A percentile compares a stretch with the other conserved stretches of the same genome.
These are phyloP conservation scores for Benthosema pterotum DNA, from an alignment of 2,797 vertebrate genomes.

Conservation along the genomic window DNA sequence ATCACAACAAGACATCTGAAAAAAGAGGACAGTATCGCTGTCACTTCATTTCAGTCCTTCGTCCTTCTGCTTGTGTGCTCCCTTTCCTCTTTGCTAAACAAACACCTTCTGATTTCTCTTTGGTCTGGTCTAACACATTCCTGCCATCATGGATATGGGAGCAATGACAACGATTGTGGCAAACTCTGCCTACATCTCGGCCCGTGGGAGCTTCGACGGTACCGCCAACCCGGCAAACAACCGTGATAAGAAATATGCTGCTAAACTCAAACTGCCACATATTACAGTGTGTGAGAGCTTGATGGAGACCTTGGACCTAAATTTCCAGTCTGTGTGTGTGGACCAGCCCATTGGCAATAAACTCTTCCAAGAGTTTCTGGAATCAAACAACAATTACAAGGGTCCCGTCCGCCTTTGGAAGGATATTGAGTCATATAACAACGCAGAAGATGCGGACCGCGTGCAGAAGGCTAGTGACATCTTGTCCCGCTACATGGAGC, in stretches of 20 bases:
- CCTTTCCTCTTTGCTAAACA: neutral
- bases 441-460: conserved; percentile 78
- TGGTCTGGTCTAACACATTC: no score
- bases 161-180: conserved; percentile 93
- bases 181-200: conserved; percentile 91
- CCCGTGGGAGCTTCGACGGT: conserved; percentile 87
- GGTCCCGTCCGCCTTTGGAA: conserved; percentile 82
- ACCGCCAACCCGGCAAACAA: conserved; percentile 59
- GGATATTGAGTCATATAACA: conserved; percentile 84
- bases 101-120: conserved; percentile 5
- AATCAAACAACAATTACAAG: conserved; percentile 65
- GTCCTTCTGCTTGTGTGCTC: conserved; percentile 2
- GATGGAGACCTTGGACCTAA: conserved; percentile 75
- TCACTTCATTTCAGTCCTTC: conserved; percentile 5
- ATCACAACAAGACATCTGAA: conserved; percentile 13
- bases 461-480: conserved; percentile 81
- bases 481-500: conserved; percentile 83
- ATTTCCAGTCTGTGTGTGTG: conserved; percentile 79
- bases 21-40: conserved; percentile 14
- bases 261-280: conserved; percentile 87
- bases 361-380: conserved; percentile 87
- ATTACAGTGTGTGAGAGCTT: conserved; percentile 85
- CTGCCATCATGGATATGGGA: conserved; percentile 86
- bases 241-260: conserved; percentile 87
- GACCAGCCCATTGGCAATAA: conserved; percentile 88